A percentile compares a stretch with the other conserved stretches of the same genome.
Evolutionary conservation across 2,888 invertebrate species (phyloP).

Genomic region (Tipula helvola): DNA sequence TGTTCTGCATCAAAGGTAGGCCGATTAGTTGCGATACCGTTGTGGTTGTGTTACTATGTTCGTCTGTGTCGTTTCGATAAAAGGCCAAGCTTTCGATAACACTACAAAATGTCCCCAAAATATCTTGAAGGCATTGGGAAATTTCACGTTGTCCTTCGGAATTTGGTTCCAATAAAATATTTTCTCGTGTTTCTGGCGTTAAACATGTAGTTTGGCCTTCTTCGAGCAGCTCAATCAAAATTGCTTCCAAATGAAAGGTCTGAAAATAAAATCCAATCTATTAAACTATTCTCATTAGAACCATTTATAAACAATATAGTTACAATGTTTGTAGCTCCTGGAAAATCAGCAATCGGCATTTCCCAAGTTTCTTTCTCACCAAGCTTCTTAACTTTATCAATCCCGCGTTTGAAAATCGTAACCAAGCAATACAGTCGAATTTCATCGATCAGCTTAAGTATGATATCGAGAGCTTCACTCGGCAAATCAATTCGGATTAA

Average conservation of each 20-base stretch:
- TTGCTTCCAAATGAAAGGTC: conserved; percentile 59
- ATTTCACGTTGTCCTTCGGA: conserved; percentile 34
- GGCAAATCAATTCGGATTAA: conserved; percentile 77
- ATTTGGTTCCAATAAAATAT: conserved; percentile 35
- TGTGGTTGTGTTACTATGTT: conserved; percentile 36
- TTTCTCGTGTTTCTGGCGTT: conserved; percentile 47
- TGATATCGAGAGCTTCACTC: conserved; percentile 72
- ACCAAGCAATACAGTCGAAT: conserved; percentile 76
- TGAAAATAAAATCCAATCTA: conserved; percentile 26
- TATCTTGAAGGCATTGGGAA: conserved; percentile 41
- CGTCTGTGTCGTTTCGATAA: conserved; percentile 47
- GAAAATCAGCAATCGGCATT: conserved; percentile 71
- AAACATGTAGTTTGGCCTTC: conserved; percentile 56
- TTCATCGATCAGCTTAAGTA: conserved; percentile 75
- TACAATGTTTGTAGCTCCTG: conserved; percentile 73
- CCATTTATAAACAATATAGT: conserved; percentile 20
- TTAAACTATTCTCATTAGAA: not conserved
- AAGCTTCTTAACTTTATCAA: conserved; percentile 60
- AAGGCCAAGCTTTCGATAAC: conserved; percentile 64
- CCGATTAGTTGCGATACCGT: conserved; percentile 52
- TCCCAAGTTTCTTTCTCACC: conserved; percentile 73
- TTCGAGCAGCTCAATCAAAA: conserved; percentile 60
- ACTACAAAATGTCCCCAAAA: conserved; percentile 47
- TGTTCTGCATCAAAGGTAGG: conserved; percentile 36
- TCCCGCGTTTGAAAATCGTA: conserved; percentile 72